Base-by-base conservation (phyloP, 2,888 invertebrate species). In the Dexiosoma caninum region DNA sequence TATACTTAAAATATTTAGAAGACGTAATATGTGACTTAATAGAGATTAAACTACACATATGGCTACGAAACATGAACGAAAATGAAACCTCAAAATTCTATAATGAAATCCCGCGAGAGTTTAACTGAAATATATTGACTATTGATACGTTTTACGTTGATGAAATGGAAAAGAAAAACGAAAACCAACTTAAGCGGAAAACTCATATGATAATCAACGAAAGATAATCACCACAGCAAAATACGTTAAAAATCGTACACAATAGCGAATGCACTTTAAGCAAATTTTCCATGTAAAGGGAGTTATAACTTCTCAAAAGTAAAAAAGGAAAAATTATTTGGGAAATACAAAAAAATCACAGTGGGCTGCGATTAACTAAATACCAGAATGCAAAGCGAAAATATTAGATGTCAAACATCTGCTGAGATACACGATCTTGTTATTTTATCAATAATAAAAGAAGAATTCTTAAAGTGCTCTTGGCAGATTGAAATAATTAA, bases 31-130 rank as follows among this genome's bases (percentile, higher is more conserved):
- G 16, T 57, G 49, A 66, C n/a, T 42, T 81, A 81, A 77, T 72
- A 49, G 27, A 81, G 77, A 81, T 77, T 81, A 81, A 74, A 77
- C 57, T 46, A 51, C 30, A 40, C 51, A 64, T 76, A 77, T 69
- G 77, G 81, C 77, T 77, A 77, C 74, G 49, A 57, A 77, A 32
- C 30, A 62, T 60, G 76, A 44, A 59, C 57, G n/a, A 35, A 7
- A 53, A 23, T 37, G 57, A 81, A 81, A 72, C 80, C 71, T 55
- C 62, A 69, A 72, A 72, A 44, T 60, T 75, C 35, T 51, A 12
- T 51, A 81, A 77, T 69, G 69, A 81, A 81, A 69, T 81, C 81
- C 81, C 81, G 72, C 69, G 81, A 77, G 77, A 81, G n/a, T 76
- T 76, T 19, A 21, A 16, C 46, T 40, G 44, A 51, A 75, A 70